Evolutionary conservation across 2,888 invertebrate genomes (phyloP).

Genomic region (Orthosia cruda): DNA sequence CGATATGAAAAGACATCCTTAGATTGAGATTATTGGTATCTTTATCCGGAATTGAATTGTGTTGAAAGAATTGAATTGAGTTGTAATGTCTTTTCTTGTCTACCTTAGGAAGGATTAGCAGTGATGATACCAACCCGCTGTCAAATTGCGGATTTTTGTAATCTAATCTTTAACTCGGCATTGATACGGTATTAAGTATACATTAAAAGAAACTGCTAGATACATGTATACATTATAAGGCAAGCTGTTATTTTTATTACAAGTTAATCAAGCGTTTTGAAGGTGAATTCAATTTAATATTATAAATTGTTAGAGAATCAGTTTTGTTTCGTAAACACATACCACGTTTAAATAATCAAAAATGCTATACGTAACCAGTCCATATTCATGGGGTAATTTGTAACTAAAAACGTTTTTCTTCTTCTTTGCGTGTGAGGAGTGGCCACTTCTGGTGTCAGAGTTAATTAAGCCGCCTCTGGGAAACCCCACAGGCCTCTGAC

Average conservation of each 20-base stretch:
- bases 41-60: neutral
- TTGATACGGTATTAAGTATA: constrained; percentile 2
- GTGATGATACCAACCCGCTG: too few species aligned
- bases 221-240: neutral
- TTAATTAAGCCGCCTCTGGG: too few species aligned
- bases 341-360: neutral
- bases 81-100: neutral
- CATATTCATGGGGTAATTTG: too few species aligned
- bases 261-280: constrained; percentile 11
- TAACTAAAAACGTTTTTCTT: too few species aligned
- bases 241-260: neutral
- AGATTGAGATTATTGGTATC: constrained; percentile 1
- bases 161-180: neutral
- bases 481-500: too few species aligned
- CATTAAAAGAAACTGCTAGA: neutral
- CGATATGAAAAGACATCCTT: constrained; percentile 2
- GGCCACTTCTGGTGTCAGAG: too few species aligned
- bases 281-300: constrained; percentile 4
- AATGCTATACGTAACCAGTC: too few species aligned
- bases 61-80: too few species aligned
- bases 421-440: too few species aligned
- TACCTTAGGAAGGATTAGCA: constrained; percentile 1
- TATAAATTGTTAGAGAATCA: neutral
- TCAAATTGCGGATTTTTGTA: too few species aligned
- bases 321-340: neutral